A percentile compares a stretch with the other conserved stretches of the same genome.
Conservation (phyloP, 2,113 vertebrate genomes). For the Dasyornis broadbenti region DNA sequence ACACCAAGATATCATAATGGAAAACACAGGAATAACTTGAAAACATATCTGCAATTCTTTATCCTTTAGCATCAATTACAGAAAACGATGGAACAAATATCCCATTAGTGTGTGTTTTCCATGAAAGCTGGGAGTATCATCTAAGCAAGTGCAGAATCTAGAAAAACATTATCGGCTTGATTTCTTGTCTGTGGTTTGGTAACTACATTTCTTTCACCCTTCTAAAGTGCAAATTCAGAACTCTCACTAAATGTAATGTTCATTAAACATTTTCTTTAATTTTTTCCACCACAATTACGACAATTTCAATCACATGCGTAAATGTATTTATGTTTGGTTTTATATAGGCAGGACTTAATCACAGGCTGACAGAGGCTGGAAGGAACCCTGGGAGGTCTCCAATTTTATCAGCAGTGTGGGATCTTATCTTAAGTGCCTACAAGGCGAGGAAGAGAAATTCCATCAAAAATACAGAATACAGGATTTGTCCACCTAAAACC, state of each 20-base stretch:
- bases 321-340: background rate
- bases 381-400: background rate
- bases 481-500: background rate
- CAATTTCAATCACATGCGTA: background rate
- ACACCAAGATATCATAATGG: background rate
- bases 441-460: background rate
- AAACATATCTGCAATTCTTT: background rate
- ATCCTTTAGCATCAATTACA: background rate
- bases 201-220: background rate
- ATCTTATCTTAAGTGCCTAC: background rate
- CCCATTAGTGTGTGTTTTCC: background rate
- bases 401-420: background rate
- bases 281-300: background rate
- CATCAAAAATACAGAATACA: background rate
- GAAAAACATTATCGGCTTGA: background rate
- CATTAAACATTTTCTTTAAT: accelerated
- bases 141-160: background rate
- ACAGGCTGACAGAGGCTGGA: background rate
- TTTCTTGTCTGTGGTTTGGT: background rate
- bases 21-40: background rate
- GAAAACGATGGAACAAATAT: background rate
- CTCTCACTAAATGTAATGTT: background rate
- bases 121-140: background rate
- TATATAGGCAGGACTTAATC: background rate
- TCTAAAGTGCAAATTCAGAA: background rate